Base-by-base conservation (phyloP, 2,888 invertebrate species). In the Trissolcus japonicus region DNA sequence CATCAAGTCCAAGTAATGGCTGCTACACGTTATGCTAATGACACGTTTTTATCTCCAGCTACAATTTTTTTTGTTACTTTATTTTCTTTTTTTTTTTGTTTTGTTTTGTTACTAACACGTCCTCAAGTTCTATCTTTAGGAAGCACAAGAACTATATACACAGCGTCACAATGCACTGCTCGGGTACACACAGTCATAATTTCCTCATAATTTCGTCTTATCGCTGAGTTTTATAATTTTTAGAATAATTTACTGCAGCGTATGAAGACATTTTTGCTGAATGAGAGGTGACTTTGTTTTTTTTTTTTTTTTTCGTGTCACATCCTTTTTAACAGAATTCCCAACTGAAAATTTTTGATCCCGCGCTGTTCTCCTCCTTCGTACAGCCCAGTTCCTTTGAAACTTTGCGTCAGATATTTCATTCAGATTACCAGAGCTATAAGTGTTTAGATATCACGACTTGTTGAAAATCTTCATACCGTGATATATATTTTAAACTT, bases 41-140 rank as follows among this genome's bases (percentile, higher is more conserved):
- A 43, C 19, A 54, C 43, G n/a, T 55, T 68, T 65, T 50, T 65
- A 35, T 65, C 56, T 56, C 7, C 51, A 6, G 35, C 46, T 0
- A n/a, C n/a, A n/a, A n/a, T n/a, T n/a, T n/a, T n/a, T n/a, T n/a
- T n/a, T n/a, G n/a, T n/a, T n/a, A n/a, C n/a, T n/a, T n/a, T n/a
- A n/a, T 11, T 56, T 65, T 66, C 41, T 66, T 21, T 7, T 35
- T 9, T 35, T 11, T 35, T 2, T 35, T 11, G 0, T 35, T 2
- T 35, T 35, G 6, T 35, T 35, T 2, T 35, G 6, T 9, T 11
- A 35, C 35, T 6, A 35, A 35, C 56, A 57, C 41, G 41, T 57
- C 25, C 57, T 66, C 25, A 50, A 43, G 40, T 67, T 53, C 59
- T 57, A 67, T 67, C 67, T 57, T 59, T 59, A 53, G 51, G 53